Conservation (phyloP, 2,888 invertebrate species). For the Emesis russula region DNA sequence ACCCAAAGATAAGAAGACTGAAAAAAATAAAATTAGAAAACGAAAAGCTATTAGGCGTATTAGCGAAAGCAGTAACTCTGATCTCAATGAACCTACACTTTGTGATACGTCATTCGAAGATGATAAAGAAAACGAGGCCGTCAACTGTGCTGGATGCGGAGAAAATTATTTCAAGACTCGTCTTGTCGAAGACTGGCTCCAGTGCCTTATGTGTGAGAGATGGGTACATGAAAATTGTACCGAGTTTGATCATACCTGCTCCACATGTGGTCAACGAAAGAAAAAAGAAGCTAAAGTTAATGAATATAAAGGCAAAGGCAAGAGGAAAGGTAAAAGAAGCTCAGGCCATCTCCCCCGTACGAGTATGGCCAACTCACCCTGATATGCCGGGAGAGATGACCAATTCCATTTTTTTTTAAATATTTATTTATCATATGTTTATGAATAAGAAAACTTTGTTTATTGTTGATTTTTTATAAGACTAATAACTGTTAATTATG, state of each 20-base stretch:
- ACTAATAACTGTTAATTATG: neutral
- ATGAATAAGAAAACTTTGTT: neutral
- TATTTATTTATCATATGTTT: neutral
- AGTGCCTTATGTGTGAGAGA: neutral
- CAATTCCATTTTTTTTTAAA: neutral
- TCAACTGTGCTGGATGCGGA: neutral
- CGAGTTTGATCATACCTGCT: neutral
- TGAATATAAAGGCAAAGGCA: neutral
- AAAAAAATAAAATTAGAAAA: neutral
- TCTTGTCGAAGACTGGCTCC: neutral
- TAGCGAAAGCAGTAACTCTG: neutral
- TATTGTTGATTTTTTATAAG: neutral
- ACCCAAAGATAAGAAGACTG: neutral
- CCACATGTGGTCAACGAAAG: neutral
- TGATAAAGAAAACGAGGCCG: neutral
- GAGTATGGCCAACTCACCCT: neutral
- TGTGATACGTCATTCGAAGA: neutral
- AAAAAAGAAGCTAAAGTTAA: neutral
- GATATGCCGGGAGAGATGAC: neutral
- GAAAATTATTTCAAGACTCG: neutral
- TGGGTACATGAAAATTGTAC: conserved; percentile 1
- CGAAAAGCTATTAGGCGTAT: conserved; percentile 1
- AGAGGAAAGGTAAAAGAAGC: neutral
- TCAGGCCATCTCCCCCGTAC: neutral
- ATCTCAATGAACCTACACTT: neutral